Evolutionary conservation across 2,113 vertebrate species (phyloP).

Genomic region (Catharus bicknelli): DNA sequence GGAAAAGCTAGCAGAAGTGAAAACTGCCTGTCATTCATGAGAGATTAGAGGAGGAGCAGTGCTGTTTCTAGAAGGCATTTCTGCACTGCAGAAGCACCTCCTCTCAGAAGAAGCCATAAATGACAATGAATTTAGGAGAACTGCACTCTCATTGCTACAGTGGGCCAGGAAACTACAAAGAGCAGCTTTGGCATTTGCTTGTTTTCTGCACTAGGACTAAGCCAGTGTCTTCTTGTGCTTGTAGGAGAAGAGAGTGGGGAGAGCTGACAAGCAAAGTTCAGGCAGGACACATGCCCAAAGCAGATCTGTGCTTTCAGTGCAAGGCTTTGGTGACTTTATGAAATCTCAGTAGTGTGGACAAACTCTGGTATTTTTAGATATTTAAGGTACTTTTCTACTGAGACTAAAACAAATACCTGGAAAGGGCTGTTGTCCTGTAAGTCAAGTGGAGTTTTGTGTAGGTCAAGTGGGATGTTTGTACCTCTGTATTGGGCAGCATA

Average conservation of each 20-base stretch:
- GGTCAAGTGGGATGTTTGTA: background rate
- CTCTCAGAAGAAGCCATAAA: background rate
- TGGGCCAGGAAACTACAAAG: background rate
- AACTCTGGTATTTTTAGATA: background rate
- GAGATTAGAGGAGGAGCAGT: background rate
- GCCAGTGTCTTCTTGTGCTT: background rate
- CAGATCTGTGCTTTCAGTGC: background rate
- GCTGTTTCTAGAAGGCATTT: background rate
- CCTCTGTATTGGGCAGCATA: accelerated
- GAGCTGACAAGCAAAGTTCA: background rate
- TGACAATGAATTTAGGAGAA: background rate
- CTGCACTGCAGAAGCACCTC: background rate
- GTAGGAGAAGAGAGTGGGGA: background rate
- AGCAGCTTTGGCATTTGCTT: background rate
- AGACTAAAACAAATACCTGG: background rate
- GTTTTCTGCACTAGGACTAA: background rate
- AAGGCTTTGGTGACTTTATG: background rate
- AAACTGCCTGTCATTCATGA: background rate
- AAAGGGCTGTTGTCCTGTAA: background rate
- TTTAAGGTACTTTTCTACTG: background rate
- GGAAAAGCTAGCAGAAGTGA: background rate
- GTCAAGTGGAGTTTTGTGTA: background rate
- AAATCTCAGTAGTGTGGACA: background rate
- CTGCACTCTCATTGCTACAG: accelerated
- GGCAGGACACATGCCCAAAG: background rate